These are phyloP conservation scores for Porites divaricata DNA, from an alignment of 92 coral and sea anemone species.

Conservation along the genomic window DNA sequence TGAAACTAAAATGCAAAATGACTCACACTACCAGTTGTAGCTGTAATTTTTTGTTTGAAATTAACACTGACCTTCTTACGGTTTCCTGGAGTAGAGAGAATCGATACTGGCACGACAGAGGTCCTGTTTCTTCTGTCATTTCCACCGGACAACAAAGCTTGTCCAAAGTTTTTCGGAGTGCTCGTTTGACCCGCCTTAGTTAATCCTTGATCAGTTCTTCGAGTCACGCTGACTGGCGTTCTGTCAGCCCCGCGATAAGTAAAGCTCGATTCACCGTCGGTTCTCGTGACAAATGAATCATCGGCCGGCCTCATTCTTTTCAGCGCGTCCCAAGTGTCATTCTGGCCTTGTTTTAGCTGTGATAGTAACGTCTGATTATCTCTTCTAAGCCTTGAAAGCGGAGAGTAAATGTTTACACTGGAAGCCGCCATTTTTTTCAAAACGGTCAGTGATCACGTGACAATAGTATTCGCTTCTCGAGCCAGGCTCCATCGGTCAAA, in stretches of 20 bases:
- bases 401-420: constrained; percentile 71
- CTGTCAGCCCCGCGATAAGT: constrained; percentile 77
- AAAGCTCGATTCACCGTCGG: constrained; percentile 66
- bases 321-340: constrained; percentile 72
- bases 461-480: not conserved
- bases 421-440: constrained; percentile 95
- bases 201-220: constrained; percentile 23
- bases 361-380: constrained; percentile 75
- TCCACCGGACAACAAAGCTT: constrained; percentile 71
- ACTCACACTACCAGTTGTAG: too few relatives aligned
- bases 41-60: not conserved
- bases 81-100: constrained; percentile 64
- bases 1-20: too few relatives aligned
- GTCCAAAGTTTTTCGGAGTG: constrained; percentile 73
- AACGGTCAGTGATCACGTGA: constrained; percentile 63
- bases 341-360: constrained; percentile 79
- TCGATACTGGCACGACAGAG: constrained; percentile 62
- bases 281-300: constrained; percentile 38
- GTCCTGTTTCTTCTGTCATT: constrained; percentile 72
- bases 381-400: constrained; percentile 75
- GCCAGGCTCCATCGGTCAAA: constrained; percentile 4
- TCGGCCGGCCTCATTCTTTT: constrained; percentile 61
- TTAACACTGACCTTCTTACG: constrained; percentile 36
- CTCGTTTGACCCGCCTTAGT: constrained; percentile 34
- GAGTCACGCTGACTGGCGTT: constrained; percentile 62